phyloP scores from a whole-genome alignment of 2,113 vertebrate species.

The Cebidichthys violaceus region DNA sequence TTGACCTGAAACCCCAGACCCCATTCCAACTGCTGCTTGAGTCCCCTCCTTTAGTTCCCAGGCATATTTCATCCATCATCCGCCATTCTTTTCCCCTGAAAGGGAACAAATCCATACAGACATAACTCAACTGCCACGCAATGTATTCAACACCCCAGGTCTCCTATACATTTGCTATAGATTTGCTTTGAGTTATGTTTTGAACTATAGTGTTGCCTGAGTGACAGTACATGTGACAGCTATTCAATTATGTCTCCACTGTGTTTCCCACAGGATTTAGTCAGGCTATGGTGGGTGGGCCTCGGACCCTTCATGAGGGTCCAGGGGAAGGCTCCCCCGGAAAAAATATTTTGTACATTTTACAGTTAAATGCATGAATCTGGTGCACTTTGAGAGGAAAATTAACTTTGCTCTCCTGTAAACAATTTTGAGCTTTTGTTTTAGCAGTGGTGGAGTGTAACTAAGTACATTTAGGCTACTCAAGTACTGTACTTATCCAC shows the following conservation, averaged over 20 bases:
- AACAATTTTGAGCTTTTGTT: background rate
- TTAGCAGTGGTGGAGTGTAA: background rate
- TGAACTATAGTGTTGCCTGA: slow-evolving; percentile 11
- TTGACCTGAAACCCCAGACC: slow-evolving; percentile 24
- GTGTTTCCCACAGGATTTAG: background rate
- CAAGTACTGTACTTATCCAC: too few species aligned
- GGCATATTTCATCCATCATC: slow-evolving; percentile 15
- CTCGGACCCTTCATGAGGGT: background rate
- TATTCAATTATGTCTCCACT: background rate
- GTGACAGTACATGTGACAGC: slow-evolving; percentile 27
- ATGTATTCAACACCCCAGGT: slow-evolving; percentile 40
- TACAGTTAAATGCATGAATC: background rate
- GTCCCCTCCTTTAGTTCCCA: slow-evolving; percentile 24
- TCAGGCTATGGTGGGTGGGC: background rate
- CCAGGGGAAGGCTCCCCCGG: background rate
- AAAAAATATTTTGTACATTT: background rate
- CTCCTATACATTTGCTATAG: slow-evolving; percentile 22
- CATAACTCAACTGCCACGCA: slow-evolving; percentile 29
- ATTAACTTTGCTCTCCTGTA: background rate
- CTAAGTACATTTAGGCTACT: too few species aligned
- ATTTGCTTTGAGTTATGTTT: background rate
- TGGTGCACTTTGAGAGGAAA: background rate
- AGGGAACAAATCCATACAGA: slow-evolving; percentile 41
- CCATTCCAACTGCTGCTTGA: background rate
- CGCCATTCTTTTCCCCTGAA: slow-evolving; percentile 10